Conservation (phyloP, 2,113 vertebrate species). For the Rhombomys opimus region DNA sequence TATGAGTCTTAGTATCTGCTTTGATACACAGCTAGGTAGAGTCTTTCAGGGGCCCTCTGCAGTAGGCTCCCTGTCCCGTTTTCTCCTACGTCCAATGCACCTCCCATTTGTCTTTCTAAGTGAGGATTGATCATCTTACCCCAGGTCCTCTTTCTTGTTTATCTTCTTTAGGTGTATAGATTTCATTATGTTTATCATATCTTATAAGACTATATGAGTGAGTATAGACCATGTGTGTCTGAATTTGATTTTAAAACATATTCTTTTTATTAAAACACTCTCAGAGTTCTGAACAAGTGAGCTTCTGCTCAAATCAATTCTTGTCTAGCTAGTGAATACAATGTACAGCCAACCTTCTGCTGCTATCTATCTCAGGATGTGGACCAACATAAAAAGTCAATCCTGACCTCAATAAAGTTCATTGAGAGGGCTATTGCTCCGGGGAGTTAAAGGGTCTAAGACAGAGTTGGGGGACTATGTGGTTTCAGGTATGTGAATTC, state of each 20-base stretch:
- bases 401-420: background rate
- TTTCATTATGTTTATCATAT: too few species aligned
- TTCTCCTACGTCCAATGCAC: too few species aligned
- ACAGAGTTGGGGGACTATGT: background rate
- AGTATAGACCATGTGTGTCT: background rate
- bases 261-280: conserved; percentile 16
- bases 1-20: too few species aligned
- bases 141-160: too few species aligned
- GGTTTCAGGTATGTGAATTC: background rate
- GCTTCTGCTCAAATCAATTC: background rate
- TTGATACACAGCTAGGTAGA: too few species aligned
- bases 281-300: background rate
- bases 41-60: too few species aligned
- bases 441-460: background rate
- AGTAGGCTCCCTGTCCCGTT: too few species aligned
- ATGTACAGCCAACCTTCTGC: background rate
- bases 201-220: too few species aligned
- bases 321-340: background rate
- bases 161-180: too few species aligned
- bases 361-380: background rate
- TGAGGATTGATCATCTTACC: too few species aligned
- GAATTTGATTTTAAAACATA: background rate
- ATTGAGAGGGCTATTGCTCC: background rate
- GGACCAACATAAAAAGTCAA: background rate
- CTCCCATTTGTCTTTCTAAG: too few species aligned